phyloP scores from a whole-genome alignment of 2,888 invertebrate genomes.

The Omphaloscelis lunosa region DNA sequence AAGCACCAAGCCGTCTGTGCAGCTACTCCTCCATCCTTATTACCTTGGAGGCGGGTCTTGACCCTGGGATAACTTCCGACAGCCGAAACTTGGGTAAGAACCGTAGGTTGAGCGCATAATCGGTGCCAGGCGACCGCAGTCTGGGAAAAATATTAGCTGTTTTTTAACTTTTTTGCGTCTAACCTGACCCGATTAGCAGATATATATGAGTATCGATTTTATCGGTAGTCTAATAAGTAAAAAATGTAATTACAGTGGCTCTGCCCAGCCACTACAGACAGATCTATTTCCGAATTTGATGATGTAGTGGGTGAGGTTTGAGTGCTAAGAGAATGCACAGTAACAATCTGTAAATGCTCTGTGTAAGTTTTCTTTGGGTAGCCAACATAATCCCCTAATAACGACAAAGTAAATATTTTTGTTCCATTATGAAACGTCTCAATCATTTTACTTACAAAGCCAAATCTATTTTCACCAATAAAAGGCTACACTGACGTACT shows the following conservation, averaged over 20 bases:
- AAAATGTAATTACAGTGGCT: neutral
- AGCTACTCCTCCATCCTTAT: slow-evolving; percentile 1
- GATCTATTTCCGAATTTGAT: neutral
- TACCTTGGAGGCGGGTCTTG: neutral
- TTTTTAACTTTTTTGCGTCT: neutral
- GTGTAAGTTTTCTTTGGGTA: neutral
- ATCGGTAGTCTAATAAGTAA: neutral
- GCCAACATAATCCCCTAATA: too few species aligned
- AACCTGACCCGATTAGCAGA: neutral
- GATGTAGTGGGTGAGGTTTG: neutral
- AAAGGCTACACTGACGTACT: neutral
- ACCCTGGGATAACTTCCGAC: neutral
- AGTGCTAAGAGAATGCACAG: neutral
- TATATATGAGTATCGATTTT: neutral
- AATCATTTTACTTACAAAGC: neutral
- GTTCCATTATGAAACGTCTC: neutral
- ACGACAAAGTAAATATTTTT: neutral
- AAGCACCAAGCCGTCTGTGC: neutral
- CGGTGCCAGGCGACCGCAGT: neutral
- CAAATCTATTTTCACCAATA: neutral
- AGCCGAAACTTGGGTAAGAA: neutral
- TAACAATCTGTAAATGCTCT: neutral
- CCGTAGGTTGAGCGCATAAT: neutral
- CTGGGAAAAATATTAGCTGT: neutral
- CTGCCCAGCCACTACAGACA: neutral